Conservation (phyloP, 2,113 vertebrate genomes). For the Odocoileus hemionus region DNA sequence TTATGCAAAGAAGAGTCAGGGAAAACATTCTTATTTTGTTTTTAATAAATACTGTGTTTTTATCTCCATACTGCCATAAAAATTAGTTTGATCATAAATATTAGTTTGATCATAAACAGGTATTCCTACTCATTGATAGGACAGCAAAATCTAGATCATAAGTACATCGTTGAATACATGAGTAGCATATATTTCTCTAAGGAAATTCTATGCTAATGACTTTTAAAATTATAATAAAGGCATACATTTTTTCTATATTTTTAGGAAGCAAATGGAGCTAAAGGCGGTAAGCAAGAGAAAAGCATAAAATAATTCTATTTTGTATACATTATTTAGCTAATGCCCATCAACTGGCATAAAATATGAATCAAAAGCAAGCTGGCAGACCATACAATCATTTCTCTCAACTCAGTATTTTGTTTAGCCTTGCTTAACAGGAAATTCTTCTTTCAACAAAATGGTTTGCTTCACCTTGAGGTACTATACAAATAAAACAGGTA, state of each 20-base stretch:
- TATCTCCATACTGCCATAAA: background rate
- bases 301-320: background rate
- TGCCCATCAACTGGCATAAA: background rate
- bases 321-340: background rate
- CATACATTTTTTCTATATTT: background rate
- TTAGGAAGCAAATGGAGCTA: background rate
- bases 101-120: background rate
- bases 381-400: background rate
- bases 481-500: background rate
- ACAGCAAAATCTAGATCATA: background rate
- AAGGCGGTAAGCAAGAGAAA: background rate
- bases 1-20: background rate
- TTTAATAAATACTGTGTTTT: slow-evolving; percentile 8
- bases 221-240: slow-evolving; percentile 20
- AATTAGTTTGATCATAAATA: background rate
- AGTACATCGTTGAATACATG: background rate
- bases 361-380: background rate
- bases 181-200: background rate
- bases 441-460: background rate
- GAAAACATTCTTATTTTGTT: background rate
- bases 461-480: background rate
- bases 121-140: background rate
- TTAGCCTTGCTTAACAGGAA: background rate
- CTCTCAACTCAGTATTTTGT: background rate
- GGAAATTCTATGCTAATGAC: background rate